phyloP scores from a whole-genome alignment of 1,140 invertebrate genomes.

The Zaprionus davidi region DNA sequence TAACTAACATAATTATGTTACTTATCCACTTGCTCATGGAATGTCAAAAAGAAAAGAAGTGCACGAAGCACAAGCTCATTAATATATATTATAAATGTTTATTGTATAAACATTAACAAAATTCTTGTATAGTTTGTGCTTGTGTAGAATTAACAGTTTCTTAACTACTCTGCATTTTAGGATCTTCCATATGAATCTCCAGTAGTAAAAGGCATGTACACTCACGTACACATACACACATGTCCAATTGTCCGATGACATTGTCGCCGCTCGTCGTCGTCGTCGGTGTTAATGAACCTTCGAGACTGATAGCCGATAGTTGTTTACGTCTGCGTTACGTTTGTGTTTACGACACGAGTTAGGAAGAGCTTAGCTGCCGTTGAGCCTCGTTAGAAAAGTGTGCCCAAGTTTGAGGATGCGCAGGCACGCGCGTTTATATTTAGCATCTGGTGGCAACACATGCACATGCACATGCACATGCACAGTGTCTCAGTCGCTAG shows the following conservation, averaged over 20 bases:
- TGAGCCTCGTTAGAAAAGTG: slow-evolving; percentile 70
- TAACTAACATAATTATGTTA: too few species aligned
- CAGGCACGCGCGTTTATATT: slow-evolving; percentile 80
- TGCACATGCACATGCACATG: slow-evolving; percentile 36
- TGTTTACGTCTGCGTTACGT: slow-evolving; percentile 64
- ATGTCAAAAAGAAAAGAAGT: too few species aligned
- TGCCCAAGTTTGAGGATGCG: slow-evolving; percentile 69
- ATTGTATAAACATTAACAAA: too few species aligned
- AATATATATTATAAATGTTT: too few species aligned
- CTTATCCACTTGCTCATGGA: too few species aligned
- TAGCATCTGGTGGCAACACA: slow-evolving; percentile 46
- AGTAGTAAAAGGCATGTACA: background rate
- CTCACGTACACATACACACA: slow-evolving; percentile 11
- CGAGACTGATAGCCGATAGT: slow-evolving; percentile 56
- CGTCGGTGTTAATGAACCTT: slow-evolving; percentile 74
- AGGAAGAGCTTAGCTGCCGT: slow-evolving; percentile 47
- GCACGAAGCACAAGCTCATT: too few species aligned
- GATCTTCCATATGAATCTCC: background rate
- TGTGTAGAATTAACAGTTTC: background rate
- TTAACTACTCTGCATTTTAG: too few species aligned
- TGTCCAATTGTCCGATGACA: slow-evolving; percentile 47
- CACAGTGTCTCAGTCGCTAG: slow-evolving; percentile 1
- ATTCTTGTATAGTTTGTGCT: too few species aligned
- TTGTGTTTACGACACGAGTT: slow-evolving; percentile 20
- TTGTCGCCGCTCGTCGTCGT: background rate